Evolutionary conservation across 2,113 vertebrate species (phyloP).

Genomic region (Solea solea): DNA sequence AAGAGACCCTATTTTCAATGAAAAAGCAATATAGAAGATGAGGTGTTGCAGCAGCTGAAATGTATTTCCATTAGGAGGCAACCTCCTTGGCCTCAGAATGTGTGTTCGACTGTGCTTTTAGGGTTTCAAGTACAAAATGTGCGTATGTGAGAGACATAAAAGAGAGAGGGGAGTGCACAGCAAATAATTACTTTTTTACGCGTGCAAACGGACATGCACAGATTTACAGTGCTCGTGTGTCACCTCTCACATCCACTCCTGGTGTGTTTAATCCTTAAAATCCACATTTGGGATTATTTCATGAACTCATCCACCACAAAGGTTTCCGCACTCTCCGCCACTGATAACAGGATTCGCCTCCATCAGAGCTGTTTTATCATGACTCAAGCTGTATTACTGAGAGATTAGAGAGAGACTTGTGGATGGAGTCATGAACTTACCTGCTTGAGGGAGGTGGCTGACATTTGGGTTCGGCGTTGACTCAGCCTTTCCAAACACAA

Average conservation of each 20-base stretch:
- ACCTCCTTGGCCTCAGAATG: constrained; percentile 56
- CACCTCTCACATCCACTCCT: constrained; percentile 14
- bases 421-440: constrained; percentile 47
- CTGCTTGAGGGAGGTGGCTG: constrained; percentile 12
- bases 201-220: constrained; percentile 14
- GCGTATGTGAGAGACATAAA: constrained; percentile 5
- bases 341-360: constrained; percentile 74
- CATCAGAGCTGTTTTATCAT: constrained; percentile 74
- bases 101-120: constrained; percentile 39
- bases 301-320: constrained; percentile 59
- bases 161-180: not conserved
- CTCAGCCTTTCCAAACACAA: constrained; percentile 34
- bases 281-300: constrained; percentile 47
- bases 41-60: constrained; percentile 68
- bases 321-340: constrained; percentile 24
- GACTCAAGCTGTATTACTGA: constrained; percentile 71
- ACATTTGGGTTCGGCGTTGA: constrained; percentile 20
- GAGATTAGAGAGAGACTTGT: constrained; percentile 67
- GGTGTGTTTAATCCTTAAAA: constrained; percentile 62
- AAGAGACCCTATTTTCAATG: constrained; percentile 64
- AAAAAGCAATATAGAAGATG: constrained; percentile 70
- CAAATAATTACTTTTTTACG: not conserved
- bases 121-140: constrained; percentile 18
- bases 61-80: constrained; percentile 70
- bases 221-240: not conserved